Evolutionary conservation across 2,797 vertebrate species (phyloP), one percentile per base, ranked within the genome.

Genomic region (Parotocinclus haroldoi): DNA sequence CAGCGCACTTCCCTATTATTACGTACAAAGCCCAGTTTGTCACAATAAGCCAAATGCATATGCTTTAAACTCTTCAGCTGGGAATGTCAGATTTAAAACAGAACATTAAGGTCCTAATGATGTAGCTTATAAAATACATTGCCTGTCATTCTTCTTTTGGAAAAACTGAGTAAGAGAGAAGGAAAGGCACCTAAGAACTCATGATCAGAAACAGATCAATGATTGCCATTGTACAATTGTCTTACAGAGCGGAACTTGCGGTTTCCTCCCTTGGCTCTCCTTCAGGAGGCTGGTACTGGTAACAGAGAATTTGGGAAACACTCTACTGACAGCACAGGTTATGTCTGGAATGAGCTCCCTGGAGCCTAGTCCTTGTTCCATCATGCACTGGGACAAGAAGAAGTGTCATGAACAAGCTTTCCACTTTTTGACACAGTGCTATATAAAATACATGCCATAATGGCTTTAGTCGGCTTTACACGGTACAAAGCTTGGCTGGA

Each of bases 171-270:
- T n/a, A 61, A 57, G 71, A 52, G 27, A 27, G 27, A 27, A 27
- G 5, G n/a, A 27, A 27, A 27, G 27, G 27, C 57, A 72, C 74
- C 66, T 42, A 39, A 62, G 65, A 66, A 72, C 67, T 45, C 61
- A 56, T 66, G 58, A 67, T 60, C 57, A 45, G 48, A 48, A 69
- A 62, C 63, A 73, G 63, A 59, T 57, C 17, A 18, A 46, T 75
- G 68, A 76, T 64, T 63, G 45, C 54, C 58, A 40, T 70, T 68
- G 64, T 69, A 68, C 71, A 59, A 68, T 68, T 71, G 66, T 77
- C 60, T 77, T 79, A 70, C 49, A 62, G 64, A 66, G 69, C 44
- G 58, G 53, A 79, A 73, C 67, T 27, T 49, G 68, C 42, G 58
- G 54, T 69, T 75, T 80, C 59, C 63, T 70, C 55, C 19, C 16